phyloP scores from a whole-genome alignment of 2,113 vertebrate genomes.

The Megalops atlanticus region DNA sequence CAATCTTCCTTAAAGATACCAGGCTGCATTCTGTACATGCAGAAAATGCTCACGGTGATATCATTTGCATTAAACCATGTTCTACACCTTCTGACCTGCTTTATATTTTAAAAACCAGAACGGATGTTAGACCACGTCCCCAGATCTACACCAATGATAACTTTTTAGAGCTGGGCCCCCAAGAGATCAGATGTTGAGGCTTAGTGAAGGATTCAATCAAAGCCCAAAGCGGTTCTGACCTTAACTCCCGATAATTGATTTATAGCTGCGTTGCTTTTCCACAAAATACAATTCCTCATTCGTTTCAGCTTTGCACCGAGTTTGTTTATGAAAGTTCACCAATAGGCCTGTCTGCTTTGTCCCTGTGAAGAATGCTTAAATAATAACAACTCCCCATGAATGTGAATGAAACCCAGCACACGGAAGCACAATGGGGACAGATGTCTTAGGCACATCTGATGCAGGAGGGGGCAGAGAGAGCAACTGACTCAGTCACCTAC shows the following conservation, averaged over 20 bases:
- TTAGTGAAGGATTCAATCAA: neutral
- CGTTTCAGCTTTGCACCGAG: neutral
- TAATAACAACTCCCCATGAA: neutral
- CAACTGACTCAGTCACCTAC: neutral
- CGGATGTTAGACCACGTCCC: neutral
- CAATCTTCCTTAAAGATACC: slow-evolving; percentile 21
- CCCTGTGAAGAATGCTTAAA: slow-evolving; percentile 4
- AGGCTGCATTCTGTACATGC: neutral
- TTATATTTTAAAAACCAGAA: neutral
- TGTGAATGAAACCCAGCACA: neutral
- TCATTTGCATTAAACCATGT: slow-evolving; percentile 18
- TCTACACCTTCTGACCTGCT: neutral
- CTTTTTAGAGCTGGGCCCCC: neutral
- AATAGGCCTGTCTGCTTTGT: neutral
- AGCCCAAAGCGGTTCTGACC: neutral
- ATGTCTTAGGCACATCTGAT: neutral
- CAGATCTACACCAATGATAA: neutral
- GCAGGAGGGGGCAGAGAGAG: neutral
- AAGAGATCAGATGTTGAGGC: neutral
- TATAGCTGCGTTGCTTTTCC: neutral
- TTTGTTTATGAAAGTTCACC: neutral
- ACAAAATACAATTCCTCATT: too few relatives aligned
- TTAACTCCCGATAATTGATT: neutral
- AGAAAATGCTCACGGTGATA: neutral
- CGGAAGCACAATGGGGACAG: neutral